Evolutionary conservation across 2,797 vertebrate species (phyloP), one percentile per base, ranked within the genome.

Genomic region (Podargus strigoides): DNA sequence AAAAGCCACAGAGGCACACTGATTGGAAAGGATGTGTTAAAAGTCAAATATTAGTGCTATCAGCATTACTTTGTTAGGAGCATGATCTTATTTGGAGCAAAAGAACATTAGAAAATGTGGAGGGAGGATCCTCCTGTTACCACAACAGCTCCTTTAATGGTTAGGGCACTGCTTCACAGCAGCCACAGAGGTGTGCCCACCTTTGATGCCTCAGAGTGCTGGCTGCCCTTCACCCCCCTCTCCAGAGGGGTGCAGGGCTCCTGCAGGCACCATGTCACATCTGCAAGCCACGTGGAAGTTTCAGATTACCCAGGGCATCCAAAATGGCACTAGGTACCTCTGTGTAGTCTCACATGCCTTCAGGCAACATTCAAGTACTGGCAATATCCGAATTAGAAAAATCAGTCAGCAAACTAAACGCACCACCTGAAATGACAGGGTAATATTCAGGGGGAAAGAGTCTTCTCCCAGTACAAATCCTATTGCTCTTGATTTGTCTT

Each of bases 141-240:
- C 36, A 67, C 15, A 76, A 56, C 78, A 59, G 36, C 44, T 66
- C 32, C 37, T 52, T 46, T 59, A 52, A 28, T 15, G 32, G 32
- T 69, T 34, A 41, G 23, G 27, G 17, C 27, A 44, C 3, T 3
- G 27, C 24, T 79, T 70, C 28, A 15, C 7, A 26, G 39, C 5
- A 0, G 17, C 2, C 28, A 15, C 7, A 26, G 39, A 4, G 0
- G 17, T 2, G 0, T 27, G 62, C 53, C 36, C 30, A 50, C 36
- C 41, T 27, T 39, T 1, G 0, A 14, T 10, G 11, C 9, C 34
- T 18, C 16, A 26, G 32, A 79, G 6, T 0, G 3, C 34, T 3
- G 11, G 36, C 37, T 75, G 55, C 41, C 37, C 41, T 24, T 69
- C 52, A n/a, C 13, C 4, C 14, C 9, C 22, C 20, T 20, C n/a